phyloP scores from a whole-genome alignment of 2,888 invertebrate genomes.

The Drosophila aldrichi region DNA sequence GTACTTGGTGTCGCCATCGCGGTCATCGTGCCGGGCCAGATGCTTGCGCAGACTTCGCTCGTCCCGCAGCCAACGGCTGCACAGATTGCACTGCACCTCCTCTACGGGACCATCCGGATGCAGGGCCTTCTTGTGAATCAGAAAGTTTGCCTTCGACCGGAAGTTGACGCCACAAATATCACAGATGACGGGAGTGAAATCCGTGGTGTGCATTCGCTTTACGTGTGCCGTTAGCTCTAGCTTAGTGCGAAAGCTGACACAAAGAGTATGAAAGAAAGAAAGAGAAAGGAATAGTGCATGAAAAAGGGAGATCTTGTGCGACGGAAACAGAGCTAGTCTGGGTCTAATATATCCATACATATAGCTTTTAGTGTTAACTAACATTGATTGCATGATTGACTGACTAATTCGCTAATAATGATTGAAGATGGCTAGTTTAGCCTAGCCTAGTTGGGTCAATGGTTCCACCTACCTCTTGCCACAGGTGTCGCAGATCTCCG shows the following conservation, averaged over 20 bases:
- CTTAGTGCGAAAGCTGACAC: slow-evolving; percentile 68
- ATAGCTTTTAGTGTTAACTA: too few species aligned
- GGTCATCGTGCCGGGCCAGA: slow-evolving; percentile 66
- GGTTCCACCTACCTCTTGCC: slow-evolving; percentile 56
- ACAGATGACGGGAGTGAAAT: slow-evolving; percentile 76
- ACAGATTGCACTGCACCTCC: slow-evolving; percentile 71
- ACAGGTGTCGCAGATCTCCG: slow-evolving; percentile 64
- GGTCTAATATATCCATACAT: neutral
- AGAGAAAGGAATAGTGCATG: neutral
- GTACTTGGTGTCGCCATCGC: slow-evolving; percentile 65
- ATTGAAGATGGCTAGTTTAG: too few species aligned
- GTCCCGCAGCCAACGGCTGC: slow-evolving; percentile 70
- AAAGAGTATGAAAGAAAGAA: neutral
- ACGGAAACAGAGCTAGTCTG: neutral
- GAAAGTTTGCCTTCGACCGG: slow-evolving; percentile 72
- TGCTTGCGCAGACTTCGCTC: slow-evolving; percentile 73
- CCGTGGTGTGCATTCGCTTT: slow-evolving; percentile 68
- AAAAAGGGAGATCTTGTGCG: neutral
- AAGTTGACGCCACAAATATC: slow-evolving; percentile 72
- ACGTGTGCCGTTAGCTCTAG: slow-evolving; percentile 67
- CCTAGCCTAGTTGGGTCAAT: too few species aligned
- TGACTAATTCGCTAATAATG: too few species aligned
- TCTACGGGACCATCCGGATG: slow-evolving; percentile 73
- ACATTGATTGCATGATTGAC: too few species aligned
- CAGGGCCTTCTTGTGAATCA: slow-evolving; percentile 68